phyloP scores from a whole-genome alignment of 2,113 vertebrate genomes.

The Phoenicopterus ruber region DNA sequence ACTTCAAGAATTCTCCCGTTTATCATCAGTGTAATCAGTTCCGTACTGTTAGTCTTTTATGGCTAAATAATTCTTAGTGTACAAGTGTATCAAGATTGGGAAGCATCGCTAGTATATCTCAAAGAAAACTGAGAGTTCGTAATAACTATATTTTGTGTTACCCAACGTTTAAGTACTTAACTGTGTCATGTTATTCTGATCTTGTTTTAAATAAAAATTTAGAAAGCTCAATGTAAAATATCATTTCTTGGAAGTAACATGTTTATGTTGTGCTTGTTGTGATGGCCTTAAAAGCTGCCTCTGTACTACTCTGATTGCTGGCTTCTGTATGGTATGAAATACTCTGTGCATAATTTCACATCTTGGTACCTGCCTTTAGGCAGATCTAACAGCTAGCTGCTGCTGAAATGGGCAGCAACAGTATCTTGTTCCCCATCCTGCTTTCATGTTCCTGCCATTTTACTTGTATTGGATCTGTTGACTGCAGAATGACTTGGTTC shows the following conservation, averaged over 20 bases:
- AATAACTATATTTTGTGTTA: neutral
- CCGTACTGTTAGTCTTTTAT: neutral
- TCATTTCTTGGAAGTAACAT: neutral
- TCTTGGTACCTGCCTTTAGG: neutral
- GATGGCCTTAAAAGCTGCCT: neutral
- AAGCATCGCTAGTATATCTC: neutral
- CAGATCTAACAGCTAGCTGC: neutral
- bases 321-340: neutral
- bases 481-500: neutral
- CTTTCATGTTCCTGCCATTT: neutral
- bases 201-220: neutral
- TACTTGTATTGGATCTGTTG: neutral
- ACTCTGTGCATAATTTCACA: neutral
- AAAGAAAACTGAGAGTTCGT: neutral
- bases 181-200: neutral
- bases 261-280: neutral
- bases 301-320: neutral
- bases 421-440: neutral
- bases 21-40: neutral
- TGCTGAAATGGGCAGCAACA: neutral
- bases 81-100: neutral
- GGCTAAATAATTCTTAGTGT: neutral
- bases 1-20: neutral
- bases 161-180: neutral
- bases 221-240: neutral